Base-by-base conservation (phyloP, 2,113 vertebrate species). In the Syngnathoides biaculeatus region DNA sequence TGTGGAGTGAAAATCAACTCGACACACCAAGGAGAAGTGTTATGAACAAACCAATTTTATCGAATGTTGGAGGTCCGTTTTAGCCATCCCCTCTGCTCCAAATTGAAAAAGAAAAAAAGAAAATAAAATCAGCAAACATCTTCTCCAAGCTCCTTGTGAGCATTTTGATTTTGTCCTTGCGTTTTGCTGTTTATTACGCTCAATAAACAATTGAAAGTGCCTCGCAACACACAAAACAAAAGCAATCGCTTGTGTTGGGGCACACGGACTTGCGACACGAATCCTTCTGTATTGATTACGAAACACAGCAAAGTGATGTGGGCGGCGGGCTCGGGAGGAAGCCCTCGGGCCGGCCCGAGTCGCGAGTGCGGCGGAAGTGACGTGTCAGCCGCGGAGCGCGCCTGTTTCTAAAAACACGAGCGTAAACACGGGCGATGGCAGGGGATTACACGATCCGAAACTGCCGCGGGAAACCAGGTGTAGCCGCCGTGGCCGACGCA, bases 391-490 rank as follows among this genome's bases (percentile, higher is more conserved):
- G 73, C 4, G 71, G 86, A 89, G 78, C 83, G 86, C 76, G 79
- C 64, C 65, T 71, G 50, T 68, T 76, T 80, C 85, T 91, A 84
- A 89, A 87, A 89, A 91, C 87, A 90, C 79, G 85, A 56, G 73
- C 67, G 67, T 83, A 89, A 92, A 91, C 90, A 92, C 67, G 43
- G 84, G 75, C 70, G 80, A 86, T 81, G 86, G 84, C 77, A 87
- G 55, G 55, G 81, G 84, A 89, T 88, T 85, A 84, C 79, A 81
- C 74, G 76, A 69, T 67, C 69, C 61, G 24, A 80, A 67, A 85
- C 38, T 38, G 77, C 81, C 82, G 65, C 78, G 74, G 85, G 79
- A 80, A 81, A 82, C 56, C 65, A 89, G 88, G 85, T 86, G 86
- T 77, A 86, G 75, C 68, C 73, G 61, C 69, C 40, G 27, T 73